A percentile compares a stretch with the other conserved stretches of the same genome.
phyloP scores from a whole-genome alignment of 2,797 vertebrate species.

The Rhinoraja longicauda region DNA sequence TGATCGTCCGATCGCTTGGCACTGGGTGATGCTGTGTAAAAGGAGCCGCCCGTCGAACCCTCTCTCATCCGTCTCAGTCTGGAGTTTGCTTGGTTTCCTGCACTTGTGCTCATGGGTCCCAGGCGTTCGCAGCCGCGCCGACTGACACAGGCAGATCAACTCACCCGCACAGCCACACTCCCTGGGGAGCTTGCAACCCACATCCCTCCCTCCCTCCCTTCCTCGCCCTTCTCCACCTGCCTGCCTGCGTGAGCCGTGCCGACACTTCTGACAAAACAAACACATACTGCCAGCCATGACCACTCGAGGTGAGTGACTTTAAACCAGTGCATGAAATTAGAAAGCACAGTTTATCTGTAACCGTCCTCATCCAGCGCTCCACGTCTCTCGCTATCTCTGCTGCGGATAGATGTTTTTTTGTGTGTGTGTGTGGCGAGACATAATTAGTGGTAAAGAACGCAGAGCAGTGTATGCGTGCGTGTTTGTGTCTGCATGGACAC shows the following conservation, averaged over 20 bases:
- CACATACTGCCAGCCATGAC: conserved; percentile 9
- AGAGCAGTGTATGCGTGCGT: neutral
- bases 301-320: conserved; percentile 30
- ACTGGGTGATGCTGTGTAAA: conserved; percentile 8
- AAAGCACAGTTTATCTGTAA: neutral
- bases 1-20: neutral
- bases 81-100: neutral
- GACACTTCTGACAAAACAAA: neutral
- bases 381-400: neutral
- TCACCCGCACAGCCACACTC: neutral
- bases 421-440: too few species aligned
- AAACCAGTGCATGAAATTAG: neutral
- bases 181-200: neutral
- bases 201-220: neutral
- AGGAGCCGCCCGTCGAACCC: neutral
- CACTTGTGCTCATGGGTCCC: conserved; percentile 5
- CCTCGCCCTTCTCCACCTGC: neutral
- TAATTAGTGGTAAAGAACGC: neutral
- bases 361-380: neutral
- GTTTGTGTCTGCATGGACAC: neutral
- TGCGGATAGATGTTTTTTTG: neutral
- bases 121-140: neutral
- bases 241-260: neutral
- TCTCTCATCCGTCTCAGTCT: neutral
- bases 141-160: too few species aligned